These are phyloP conservation scores for Ceyx erithaca DNA, from an alignment of 2,797 vertebrate species.

Conservation along the genomic window DNA sequence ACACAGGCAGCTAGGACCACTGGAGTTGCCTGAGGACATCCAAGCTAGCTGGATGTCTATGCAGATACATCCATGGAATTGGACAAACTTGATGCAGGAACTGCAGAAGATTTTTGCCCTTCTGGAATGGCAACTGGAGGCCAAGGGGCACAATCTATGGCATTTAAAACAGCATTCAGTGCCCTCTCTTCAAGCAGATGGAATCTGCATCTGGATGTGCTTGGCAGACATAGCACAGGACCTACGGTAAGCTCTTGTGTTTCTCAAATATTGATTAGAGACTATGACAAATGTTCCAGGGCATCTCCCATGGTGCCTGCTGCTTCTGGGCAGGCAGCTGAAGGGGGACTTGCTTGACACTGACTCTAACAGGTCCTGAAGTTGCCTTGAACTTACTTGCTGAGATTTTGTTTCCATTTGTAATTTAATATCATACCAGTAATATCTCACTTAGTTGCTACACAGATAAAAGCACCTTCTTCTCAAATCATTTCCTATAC, in stretches of 20 bases:
- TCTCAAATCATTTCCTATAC: not conserved
- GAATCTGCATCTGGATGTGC: not conserved
- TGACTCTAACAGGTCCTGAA: not conserved
- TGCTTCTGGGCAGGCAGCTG: not conserved
- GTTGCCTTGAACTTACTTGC: not conserved
- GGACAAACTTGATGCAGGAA: not conserved
- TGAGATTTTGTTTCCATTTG: not conserved
- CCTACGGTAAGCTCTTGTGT: not conserved
- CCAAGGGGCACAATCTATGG: not conserved
- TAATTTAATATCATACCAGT: not conserved
- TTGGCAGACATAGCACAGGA: not conserved
- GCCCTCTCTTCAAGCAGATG: not conserved
- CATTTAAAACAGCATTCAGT: not conserved
- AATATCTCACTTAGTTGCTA: accelerated
- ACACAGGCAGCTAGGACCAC: not conserved
- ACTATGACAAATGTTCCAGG: not conserved
- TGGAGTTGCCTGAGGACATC: not conserved
- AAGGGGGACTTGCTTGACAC: not conserved
- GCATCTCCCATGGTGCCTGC: not conserved
- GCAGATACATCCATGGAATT: not conserved
- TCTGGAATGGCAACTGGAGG: not conserved
- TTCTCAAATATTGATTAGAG: not conserved
- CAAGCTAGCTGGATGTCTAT: not conserved
- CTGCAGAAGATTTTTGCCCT: not conserved
- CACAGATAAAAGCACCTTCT: not conserved